These are phyloP conservation scores for Notoglanidium macrostoma DNA, from an alignment of 2,797 vertebrate genomes.

Conservation along the genomic window DNA sequence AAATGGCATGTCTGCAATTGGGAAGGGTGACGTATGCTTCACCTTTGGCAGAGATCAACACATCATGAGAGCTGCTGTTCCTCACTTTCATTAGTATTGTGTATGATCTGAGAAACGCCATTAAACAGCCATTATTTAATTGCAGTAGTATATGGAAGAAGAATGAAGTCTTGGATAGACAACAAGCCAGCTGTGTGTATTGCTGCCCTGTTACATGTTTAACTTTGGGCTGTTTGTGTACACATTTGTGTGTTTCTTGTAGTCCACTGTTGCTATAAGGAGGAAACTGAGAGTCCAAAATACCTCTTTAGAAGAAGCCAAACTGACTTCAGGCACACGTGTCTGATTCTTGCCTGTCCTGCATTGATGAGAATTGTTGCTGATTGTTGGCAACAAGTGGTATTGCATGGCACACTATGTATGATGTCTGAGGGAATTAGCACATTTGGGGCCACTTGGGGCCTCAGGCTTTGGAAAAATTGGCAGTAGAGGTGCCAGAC, in stretches of 20 bases:
- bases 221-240: background rate
- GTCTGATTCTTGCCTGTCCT: background rate
- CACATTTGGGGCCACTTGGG: conserved; percentile 63
- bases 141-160: conserved; percentile 59
- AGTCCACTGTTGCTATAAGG: too few relatives aligned
- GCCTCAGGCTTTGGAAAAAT: conserved; percentile 94
- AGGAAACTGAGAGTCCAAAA: background rate
- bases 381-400: conserved; percentile 40
- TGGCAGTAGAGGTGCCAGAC: conserved; percentile 85
- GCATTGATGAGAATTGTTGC: conserved; percentile 42
- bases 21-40: conserved; percentile 70
- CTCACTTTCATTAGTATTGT: conserved; percentile 81
- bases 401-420: conserved; percentile 60
- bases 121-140: conserved; percentile 71
- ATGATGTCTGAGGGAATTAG: conserved; percentile 59
- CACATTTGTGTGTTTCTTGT: background rate
- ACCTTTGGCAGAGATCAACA: conserved; percentile 77
- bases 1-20: conserved; percentile 69
- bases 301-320: background rate
- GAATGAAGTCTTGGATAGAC: conserved; percentile 39
- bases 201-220: background rate
- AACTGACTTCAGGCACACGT: background rate
- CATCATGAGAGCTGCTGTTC: conserved; percentile 60
- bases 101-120: conserved; percentile 67
- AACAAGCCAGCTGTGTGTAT: background rate